Evolutionary conservation across 1,140 invertebrate genomes (phyloP).

Genomic region (Drosophila tani): DNA sequence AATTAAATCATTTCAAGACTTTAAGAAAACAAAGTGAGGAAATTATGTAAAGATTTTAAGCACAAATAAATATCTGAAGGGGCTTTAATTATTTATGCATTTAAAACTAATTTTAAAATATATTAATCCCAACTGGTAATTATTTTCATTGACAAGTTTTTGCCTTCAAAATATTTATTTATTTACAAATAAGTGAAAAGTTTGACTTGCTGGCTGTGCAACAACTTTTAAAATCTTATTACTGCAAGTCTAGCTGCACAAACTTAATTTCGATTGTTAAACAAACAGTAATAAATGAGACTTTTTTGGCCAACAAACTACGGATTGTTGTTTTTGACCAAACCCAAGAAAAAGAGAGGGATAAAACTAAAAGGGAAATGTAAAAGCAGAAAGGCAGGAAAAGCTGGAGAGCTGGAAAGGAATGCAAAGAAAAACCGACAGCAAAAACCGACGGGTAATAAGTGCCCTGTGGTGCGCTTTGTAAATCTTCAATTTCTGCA

Average conservation of each 20-base stretch:
- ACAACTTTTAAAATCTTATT: neutral
- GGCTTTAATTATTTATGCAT: no score
- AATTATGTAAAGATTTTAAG: neutral
- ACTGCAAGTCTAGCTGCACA: neutral
- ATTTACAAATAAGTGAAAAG: neutral
- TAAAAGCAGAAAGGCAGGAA: slow-evolving; percentile 2
- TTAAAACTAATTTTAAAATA: no score
- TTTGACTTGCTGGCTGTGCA: no score
- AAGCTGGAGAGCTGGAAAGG: neutral
- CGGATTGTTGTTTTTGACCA: slow-evolving; percentile 13
- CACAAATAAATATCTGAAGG: no score
- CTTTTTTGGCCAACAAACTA: slow-evolving; percentile 30
- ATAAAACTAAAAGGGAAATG: slow-evolving; percentile 1
- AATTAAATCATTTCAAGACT: neutral
- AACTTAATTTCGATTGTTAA: slow-evolving; percentile 19
- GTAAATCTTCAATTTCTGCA: slow-evolving; percentile 30
- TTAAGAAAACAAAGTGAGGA: neutral
- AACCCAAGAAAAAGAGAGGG: neutral
- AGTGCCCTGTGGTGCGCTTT: slow-evolving; percentile 50
- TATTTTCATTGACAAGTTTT: no score
- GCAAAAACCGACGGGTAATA: slow-evolving; percentile 21
- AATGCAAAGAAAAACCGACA: slow-evolving; percentile 1
- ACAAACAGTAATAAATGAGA: slow-evolving; percentile 36
- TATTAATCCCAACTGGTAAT: no score
- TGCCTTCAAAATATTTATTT: neutral